These are phyloP conservation scores for Drosophila monieri DNA, from an alignment of 2,888 invertebrate genomes.

Conservation along the genomic window DNA sequence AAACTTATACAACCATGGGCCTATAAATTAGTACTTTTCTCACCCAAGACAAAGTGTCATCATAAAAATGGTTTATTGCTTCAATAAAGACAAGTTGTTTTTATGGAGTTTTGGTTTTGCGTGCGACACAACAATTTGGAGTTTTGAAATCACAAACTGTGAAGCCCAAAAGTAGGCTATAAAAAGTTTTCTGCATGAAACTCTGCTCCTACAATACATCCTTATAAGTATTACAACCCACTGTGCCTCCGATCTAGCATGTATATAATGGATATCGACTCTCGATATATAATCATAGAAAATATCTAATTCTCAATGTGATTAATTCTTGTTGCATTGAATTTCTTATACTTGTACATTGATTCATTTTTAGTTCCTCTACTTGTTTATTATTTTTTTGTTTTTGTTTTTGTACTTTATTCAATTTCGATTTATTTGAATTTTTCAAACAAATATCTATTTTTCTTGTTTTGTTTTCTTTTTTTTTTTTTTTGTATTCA, in stretches of 20 bases:
- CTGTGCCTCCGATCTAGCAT: neutral
- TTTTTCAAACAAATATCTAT: neutral
- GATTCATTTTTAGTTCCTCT: conserved; percentile 11
- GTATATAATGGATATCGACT: conserved; percentile 5
- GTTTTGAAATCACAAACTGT: neutral
- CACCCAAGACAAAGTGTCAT: neutral
- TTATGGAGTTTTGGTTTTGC: neutral
- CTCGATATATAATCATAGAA: conserved; percentile 20
- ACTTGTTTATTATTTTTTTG: conserved; percentile 12
- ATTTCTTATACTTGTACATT: conserved; percentile 55
- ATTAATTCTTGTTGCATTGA: conserved; percentile 78
- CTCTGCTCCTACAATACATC: no score
- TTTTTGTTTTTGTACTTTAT: conserved; percentile 2
- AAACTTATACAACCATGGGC: conserved; percentile 14
- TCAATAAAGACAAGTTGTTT: neutral
- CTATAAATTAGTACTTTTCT: neutral
- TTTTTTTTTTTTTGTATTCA: conserved; percentile 10
- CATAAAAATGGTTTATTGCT: neutral
- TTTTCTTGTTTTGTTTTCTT: conserved; percentile 12
- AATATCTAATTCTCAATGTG: conserved; percentile 63
- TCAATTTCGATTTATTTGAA: conserved; percentile 1
- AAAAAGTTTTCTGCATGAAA: neutral
- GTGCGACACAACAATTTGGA: neutral
- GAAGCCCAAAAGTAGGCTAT: neutral
- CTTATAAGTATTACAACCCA: neutral